phyloP scores from a whole-genome alignment of 2,888 invertebrate genomes.

The Adineta ricciae region DNA sequence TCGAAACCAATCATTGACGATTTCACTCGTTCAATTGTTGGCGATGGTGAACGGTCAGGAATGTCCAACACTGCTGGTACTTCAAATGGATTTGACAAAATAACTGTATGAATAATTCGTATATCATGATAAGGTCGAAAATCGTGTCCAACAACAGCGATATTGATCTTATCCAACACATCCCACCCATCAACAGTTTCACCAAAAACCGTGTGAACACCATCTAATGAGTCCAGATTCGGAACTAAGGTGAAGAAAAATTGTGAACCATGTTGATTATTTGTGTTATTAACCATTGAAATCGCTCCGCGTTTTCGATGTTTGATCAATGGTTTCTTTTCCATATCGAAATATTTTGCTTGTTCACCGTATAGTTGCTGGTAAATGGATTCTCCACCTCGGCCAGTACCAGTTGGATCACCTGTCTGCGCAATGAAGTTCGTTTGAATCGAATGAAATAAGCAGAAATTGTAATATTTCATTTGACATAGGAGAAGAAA shows the following conservation, averaged over 20 bases:
- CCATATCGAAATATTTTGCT: slow-evolving; percentile 81
- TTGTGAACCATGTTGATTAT: slow-evolving; percentile 65
- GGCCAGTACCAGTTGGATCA: slow-evolving; percentile 80
- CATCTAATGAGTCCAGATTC: slow-evolving; percentile 76
- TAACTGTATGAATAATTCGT: slow-evolving; percentile 85
- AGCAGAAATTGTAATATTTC: slow-evolving; percentile 89
- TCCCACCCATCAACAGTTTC: slow-evolving; percentile 68
- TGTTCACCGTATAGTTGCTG: slow-evolving; percentile 71
- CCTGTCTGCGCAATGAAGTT: slow-evolving; percentile 95
- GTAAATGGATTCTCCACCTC: slow-evolving; percentile 80
- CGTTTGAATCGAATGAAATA: slow-evolving; percentile 81
- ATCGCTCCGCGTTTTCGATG: slow-evolving; percentile 75
- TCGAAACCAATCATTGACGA: slow-evolving; percentile 72
- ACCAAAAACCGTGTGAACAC: slow-evolving; percentile 82
- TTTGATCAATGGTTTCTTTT: slow-evolving; percentile 77
- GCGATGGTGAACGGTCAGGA: slow-evolving; percentile 37
- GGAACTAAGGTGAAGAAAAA: slow-evolving; percentile 85
- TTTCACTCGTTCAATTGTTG: slow-evolving; percentile 34
- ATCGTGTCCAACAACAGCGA: slow-evolving; percentile 77
- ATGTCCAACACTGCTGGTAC: slow-evolving; percentile 58
- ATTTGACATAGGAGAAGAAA: slow-evolving; percentile 92
- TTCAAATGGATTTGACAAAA: slow-evolving; percentile 87
- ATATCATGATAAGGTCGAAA: slow-evolving; percentile 87
- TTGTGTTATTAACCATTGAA: slow-evolving; percentile 85
- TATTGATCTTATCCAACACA: slow-evolving; percentile 75